phyloP scores from a whole-genome alignment of 2,113 vertebrate species.

The Gavia stellata region DNA sequence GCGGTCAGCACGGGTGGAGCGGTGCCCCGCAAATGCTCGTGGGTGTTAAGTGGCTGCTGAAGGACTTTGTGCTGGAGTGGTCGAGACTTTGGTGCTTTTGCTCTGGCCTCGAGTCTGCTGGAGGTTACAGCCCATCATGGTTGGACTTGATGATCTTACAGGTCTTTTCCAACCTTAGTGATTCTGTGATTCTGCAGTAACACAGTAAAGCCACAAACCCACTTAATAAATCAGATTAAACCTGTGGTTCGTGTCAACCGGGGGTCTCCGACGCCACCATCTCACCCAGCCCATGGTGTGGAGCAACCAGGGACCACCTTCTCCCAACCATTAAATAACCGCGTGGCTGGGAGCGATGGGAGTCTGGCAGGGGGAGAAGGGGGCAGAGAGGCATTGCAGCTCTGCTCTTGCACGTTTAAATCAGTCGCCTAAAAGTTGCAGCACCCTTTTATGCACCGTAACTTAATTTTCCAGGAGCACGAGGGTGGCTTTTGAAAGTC shows the following conservation, averaged over 20 bases:
- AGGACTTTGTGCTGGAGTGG: background rate
- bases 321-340: background rate
- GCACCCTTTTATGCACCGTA: background rate
- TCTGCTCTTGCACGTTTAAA: background rate
- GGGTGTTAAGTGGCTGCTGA: background rate
- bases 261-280: background rate
- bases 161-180: no score
- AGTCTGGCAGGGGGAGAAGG: background rate
- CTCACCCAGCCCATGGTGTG: background rate
- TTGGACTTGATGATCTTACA: no score
- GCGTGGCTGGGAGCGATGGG: rapidly evolving
- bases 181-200: no score
- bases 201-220: background rate
- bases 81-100: rapidly evolving
- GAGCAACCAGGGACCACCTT: background rate
- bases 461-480: background rate
- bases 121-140: no score
- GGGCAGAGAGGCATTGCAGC: background rate
- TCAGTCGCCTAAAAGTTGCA: background rate
- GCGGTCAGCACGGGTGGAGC: no score
- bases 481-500: background rate
- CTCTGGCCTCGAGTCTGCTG: background rate
- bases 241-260: background rate
- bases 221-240: background rate
- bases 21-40: rapidly evolving